phyloP scores from a whole-genome alignment of 2,113 vertebrate genomes.

The Polypterus bichir region DNA sequence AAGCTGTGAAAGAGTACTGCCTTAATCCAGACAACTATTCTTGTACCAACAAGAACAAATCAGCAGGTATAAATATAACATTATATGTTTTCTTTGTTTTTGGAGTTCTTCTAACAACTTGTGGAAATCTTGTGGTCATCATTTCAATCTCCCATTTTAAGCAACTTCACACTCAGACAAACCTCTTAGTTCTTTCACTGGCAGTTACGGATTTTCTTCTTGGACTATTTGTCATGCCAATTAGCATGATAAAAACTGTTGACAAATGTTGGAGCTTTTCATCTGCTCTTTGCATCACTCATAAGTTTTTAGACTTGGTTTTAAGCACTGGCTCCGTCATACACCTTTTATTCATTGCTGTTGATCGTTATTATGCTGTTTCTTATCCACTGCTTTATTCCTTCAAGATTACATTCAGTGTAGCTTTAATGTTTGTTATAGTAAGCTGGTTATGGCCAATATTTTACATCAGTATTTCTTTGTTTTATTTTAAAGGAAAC shows the following conservation, averaged over 20 bases:
- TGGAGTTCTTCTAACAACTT: conserved; percentile 4
- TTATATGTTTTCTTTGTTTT: conserved; percentile 6
- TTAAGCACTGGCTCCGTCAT: conserved; percentile 3
- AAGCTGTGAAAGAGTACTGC: not conserved
- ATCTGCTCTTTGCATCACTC: not conserved
- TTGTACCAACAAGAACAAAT: not conserved
- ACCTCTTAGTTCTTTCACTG: conserved; percentile 7
- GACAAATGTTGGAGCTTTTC: conserved; percentile 10
- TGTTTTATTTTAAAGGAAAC: conserved; percentile 3
- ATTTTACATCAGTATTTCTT: not conserved
- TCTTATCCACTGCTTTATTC: conserved; percentile 8
- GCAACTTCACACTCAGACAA: conserved; percentile 12
- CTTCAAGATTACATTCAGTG: conserved; percentile 1
- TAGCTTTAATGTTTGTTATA: not conserved
- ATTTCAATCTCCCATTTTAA: conserved; percentile 13
- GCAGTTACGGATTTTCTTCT: conserved; percentile 10
- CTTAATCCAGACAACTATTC: not conserved
- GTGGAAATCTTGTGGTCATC: conserved; percentile 6
- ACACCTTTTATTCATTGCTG: conserved; percentile 3
- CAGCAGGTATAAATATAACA: not conserved
- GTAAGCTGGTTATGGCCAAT: not conserved
- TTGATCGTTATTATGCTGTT: conserved; percentile 6
- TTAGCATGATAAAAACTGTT: not conserved
- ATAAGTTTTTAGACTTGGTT: not conserved
- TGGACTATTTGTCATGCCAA: conserved; percentile 2